Percentiles rank a stretch among this genome's conserved stretches.
phyloP scores from a whole-genome alignment of 2,888 invertebrate species.

The Lasius platythorax region DNA sequence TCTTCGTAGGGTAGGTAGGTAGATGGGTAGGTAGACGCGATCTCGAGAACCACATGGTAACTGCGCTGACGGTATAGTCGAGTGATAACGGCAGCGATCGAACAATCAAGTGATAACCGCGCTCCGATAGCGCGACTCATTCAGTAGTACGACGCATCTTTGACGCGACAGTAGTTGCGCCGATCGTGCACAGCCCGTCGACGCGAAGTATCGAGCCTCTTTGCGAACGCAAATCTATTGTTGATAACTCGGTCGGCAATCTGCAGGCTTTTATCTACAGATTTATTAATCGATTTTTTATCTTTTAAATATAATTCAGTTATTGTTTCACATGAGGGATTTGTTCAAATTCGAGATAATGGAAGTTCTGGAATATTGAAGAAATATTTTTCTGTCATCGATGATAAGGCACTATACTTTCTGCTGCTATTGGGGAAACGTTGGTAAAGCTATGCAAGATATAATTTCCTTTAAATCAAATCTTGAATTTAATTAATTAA shows the following conservation, averaged over 20 bases:
- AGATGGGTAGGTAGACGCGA: neutral
- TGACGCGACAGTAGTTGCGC: neutral
- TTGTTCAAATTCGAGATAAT: neutral
- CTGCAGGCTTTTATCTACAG: neutral
- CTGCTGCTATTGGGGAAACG: neutral
- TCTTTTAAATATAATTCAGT: neutral
- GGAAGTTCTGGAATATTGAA: neutral
- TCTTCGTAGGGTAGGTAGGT: slow-evolving; percentile 3
- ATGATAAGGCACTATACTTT: neutral
- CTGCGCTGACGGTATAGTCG: neutral
- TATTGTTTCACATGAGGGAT: neutral
- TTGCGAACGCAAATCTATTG: slow-evolving; percentile 20
- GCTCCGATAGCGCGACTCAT: neutral
- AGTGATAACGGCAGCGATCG: neutral
- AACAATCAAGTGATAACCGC: neutral
- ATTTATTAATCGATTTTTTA: neutral
- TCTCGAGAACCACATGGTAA: slow-evolving; percentile 4
- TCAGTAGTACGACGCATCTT: neutral
- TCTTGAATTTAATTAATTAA: neutral
- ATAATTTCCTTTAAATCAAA: neutral
- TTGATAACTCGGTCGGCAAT: slow-evolving; percentile 13
- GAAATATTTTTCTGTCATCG: neutral
- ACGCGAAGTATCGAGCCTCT: neutral
- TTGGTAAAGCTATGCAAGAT: neutral
- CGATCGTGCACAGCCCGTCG: neutral